Conservation (phyloP, 2,888 invertebrate genomes). For the Meiosimyza platycephala region DNA sequence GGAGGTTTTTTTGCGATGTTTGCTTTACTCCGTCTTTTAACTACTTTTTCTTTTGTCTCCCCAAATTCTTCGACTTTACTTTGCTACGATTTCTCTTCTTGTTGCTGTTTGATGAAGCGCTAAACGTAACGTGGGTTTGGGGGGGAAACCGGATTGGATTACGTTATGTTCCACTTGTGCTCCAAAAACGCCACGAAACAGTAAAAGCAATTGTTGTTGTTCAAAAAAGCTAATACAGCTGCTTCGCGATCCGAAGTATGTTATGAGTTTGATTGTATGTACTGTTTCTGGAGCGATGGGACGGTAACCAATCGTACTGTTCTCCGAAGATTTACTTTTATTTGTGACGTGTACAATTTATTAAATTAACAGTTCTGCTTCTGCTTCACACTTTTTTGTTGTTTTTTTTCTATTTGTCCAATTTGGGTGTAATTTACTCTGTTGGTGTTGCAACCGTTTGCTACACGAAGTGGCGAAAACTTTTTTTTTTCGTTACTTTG, state of each 20-base stretch:
- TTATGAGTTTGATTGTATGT: neutral
- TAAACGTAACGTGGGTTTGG: neutral
- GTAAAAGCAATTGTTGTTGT: slow-evolving; percentile 8
- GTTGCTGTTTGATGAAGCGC: neutral
- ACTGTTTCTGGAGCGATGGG: neutral
- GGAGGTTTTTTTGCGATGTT: neutral
- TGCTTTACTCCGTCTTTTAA: neutral
- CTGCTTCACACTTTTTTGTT: neutral
- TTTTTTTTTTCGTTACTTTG: too few relatives aligned
- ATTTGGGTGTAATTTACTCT: too few relatives aligned
- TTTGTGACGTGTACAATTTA: slow-evolving; percentile 18
- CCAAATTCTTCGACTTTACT: neutral
- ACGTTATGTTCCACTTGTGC: slow-evolving; percentile 31
- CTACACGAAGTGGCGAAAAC: too few relatives aligned
- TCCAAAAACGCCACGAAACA: slow-evolving; percentile 36
- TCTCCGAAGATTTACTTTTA: slow-evolving; percentile 11
- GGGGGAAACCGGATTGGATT: slow-evolving; percentile 25
- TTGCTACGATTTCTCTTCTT: slow-evolving; percentile 30
- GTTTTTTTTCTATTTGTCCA: neutral
- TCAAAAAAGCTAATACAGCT: slow-evolving; percentile 10
- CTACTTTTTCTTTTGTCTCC: neutral
- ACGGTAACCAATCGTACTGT: too few relatives aligned
- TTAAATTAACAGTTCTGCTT: too few relatives aligned
- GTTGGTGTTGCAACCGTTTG: too few relatives aligned
- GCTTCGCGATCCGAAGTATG: neutral